A percentile compares a stretch with the other conserved stretches of the same genome.
These are phyloP conservation scores for Sciurus vulgaris DNA, from an alignment of 2,797 vertebrate genomes.

Conservation along the genomic window DNA sequence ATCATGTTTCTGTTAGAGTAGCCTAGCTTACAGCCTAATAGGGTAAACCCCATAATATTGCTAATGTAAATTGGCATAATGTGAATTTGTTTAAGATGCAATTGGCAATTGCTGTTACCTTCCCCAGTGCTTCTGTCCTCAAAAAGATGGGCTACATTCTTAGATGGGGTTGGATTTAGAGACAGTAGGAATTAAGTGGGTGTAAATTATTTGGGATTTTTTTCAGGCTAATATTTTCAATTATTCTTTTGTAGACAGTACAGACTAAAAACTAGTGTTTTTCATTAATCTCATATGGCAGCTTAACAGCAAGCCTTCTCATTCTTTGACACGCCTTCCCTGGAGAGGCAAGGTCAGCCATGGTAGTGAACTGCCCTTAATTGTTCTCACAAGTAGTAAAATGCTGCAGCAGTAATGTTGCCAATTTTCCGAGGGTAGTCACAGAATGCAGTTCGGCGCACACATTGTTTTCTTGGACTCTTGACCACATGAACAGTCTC, in stretches of 20 bases:
- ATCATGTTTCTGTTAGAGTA: not conserved
- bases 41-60: not conserved
- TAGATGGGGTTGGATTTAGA: not conserved
- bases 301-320: not conserved
- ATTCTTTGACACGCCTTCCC: not conserved
- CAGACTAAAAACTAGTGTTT: not conserved
- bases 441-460: not conserved
- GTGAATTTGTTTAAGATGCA: not conserved
- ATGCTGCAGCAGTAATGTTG: not conserved
- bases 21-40: not conserved
- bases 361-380: not conserved
- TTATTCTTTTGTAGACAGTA: not conserved
- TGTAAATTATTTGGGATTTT: not conserved
- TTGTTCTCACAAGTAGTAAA: not conserved
- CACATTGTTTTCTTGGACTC: not conserved
- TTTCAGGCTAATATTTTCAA: not conserved
- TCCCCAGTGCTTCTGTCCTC: not conserved
- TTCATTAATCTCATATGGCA: not conserved
- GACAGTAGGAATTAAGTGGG: not conserved
- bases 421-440: fast-evolving
- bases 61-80: not conserved
- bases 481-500: not conserved
- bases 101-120: not conserved
- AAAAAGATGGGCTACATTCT: not conserved
- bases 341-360: not conserved